Conservation (phyloP, 2,888 invertebrate species). For the Eustalomyia histrio region DNA sequence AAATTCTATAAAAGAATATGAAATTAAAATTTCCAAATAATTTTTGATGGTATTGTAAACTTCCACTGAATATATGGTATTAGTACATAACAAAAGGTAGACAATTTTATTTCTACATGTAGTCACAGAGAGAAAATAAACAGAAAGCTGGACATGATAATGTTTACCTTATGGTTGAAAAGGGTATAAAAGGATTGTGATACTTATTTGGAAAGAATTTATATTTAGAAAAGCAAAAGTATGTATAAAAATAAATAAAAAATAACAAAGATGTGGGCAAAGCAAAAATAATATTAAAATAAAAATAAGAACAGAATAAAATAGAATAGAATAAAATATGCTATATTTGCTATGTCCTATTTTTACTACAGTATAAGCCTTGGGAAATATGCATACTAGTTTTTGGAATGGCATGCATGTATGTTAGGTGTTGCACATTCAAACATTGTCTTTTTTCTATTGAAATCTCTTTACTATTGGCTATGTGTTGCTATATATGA, state of each 20-base stretch:
- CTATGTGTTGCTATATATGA: conserved; percentile 7
- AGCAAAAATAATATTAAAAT: not conserved
- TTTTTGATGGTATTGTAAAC: too few relatives aligned
- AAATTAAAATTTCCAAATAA: too few relatives aligned
- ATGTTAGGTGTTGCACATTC: conserved; percentile 26
- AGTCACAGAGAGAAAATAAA: too few relatives aligned
- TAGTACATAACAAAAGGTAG: too few relatives aligned
- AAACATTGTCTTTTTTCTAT: conserved; percentile 4
- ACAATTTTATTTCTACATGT: too few relatives aligned
- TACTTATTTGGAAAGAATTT: conserved; percentile 22
- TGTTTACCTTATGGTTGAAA: conserved; percentile 20
- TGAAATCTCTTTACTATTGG: conserved; percentile 21
- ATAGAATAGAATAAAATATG: not conserved
- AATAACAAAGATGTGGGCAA: not conserved
- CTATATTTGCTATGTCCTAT: not conserved
- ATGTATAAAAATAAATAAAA: not conserved
- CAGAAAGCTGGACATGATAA: conserved; percentile 36
- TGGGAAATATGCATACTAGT: conserved; percentile 4
- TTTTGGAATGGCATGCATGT: not conserved
- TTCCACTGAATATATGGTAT: too few relatives aligned
- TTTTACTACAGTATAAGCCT: conserved; percentile 12
- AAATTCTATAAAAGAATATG: too few relatives aligned
- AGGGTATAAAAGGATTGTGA: not conserved
- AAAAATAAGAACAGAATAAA: not conserved
- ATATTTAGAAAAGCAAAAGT: not conserved